phyloP scores from a whole-genome alignment of 2,888 invertebrate species.

The Rhagophthalmus giganteus region DNA sequence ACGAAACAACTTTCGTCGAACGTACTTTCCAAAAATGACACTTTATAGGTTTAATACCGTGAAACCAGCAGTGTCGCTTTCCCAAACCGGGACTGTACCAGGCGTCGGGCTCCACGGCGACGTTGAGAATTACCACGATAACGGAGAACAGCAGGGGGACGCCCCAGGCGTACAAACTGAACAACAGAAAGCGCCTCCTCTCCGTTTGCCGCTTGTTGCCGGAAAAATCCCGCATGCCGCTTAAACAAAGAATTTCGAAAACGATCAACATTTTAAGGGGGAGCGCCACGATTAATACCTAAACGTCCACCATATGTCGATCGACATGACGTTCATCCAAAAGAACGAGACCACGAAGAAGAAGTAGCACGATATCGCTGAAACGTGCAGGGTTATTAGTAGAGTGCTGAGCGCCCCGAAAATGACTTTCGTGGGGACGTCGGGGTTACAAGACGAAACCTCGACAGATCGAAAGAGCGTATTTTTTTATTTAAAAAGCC shows the following conservation, averaged over 20 bases:
- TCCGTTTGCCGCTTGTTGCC: conserved; percentile 51
- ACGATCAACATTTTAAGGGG: not conserved
- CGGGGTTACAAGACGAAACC: too few species aligned
- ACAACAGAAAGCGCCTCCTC: conserved; percentile 63
- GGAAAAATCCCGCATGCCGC: conserved; percentile 46
- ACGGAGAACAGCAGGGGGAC: conserved; percentile 56
- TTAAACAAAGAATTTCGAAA: conserved; percentile 34
- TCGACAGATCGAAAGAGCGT: too few species aligned
- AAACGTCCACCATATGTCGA: too few species aligned
- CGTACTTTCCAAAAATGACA: too few species aligned
- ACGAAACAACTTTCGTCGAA: too few species aligned
- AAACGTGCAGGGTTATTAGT: too few species aligned
- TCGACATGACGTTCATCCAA: too few species aligned
- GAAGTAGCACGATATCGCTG: conserved; percentile 1
- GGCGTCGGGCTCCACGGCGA: conserved; percentile 53
- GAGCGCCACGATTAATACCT: conserved; percentile 2
- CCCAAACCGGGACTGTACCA: conserved; percentile 66
- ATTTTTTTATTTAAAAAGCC: too few species aligned
- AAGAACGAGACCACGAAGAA: too few species aligned
- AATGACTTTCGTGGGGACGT: too few species aligned
- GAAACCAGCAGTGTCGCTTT: conserved; percentile 61
- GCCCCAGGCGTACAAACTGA: conserved; percentile 72
- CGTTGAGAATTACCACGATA: conserved; percentile 47
- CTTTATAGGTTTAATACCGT: conserved; percentile 51
- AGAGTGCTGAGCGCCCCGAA: too few species aligned